Base-by-base conservation (phyloP, 2,113 vertebrate genomes). In the Cricetomys ansorgei region DNA sequence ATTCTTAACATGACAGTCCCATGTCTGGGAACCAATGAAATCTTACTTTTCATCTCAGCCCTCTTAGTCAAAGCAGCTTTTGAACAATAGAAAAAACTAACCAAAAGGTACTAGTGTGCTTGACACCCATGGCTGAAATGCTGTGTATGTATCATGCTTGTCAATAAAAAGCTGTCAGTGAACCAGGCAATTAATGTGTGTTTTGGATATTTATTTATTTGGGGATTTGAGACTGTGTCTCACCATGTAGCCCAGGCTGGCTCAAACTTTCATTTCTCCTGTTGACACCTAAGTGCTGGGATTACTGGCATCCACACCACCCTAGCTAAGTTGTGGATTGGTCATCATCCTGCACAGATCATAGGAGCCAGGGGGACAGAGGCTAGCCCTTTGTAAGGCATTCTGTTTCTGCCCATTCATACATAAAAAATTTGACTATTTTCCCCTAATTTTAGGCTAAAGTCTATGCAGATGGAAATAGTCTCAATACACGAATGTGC, bases 111-210 rank as follows among this genome's bases (percentile, higher is more conserved):
- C 84, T 86, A 70, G 87, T 84, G 53, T 96, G 50, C 65, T 90
- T 81, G 88, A 96, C 5, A 65, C 59, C 73, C 53, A 40, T 79
- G 70, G 69, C 92, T 92, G 88, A 92, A 97, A 94, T 69, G 67
- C 55, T 76, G 31, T n/a, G 45, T 45, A 92, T 90, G 45, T 45
- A 92, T 90, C 37, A 29, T 57, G n/a, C 95, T 23, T 94, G 65
- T 97, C 92, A 96, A 95, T 96, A 97, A 96, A 97, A 97, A 93
- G 67, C 85, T 94, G 4, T 95, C 91, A 84, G 80, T 96, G 88
- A 96, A 94, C 40, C 67, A 96, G 91, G n/a, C 79, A 73, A 69
- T 70, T 93, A 87, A 1, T 53, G 21, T 93, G 83, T 95, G 80
- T 85, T 94, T 94, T 64, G 48, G 89, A 93, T 91, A 15, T 48